phyloP scores from a whole-genome alignment of 1,140 invertebrate genomes.

The Condylostylus longicornis region DNA sequence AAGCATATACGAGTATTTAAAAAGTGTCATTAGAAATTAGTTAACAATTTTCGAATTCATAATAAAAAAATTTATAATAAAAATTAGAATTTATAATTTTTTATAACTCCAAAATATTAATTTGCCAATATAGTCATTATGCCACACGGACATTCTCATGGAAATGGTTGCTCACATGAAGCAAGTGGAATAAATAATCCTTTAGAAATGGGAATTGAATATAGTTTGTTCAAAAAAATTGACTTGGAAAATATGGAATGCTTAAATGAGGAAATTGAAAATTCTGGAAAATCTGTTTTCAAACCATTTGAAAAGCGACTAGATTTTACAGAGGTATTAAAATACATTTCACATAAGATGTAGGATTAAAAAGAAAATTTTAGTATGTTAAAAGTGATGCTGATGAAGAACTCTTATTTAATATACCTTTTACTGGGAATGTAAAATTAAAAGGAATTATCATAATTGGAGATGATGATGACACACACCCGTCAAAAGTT shows the following conservation, averaged over 20 bases:
- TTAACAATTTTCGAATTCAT: no score
- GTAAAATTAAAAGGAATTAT: conserved; percentile 90
- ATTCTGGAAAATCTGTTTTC: conserved; percentile 74
- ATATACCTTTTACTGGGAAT: conserved; percentile 90
- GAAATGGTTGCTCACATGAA: conserved; percentile 20
- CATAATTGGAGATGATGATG: conserved; percentile 70
- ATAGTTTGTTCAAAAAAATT: conserved; percentile 80
- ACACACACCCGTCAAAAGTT: conserved; percentile 67
- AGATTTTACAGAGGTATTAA: conserved; percentile 35
- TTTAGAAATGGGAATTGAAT: conserved; percentile 65
- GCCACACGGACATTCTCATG: conserved; percentile 26
- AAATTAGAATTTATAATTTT: no score
- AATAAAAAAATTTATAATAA: no score
- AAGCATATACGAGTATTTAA: no score
- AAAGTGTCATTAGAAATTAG: no score
- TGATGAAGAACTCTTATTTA: conserved; percentile 87
- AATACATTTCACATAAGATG: not conserved
- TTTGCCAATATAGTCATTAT: no score
- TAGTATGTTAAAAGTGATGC: conserved; percentile 89
- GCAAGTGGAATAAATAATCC: conserved; percentile 37
- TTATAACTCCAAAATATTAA: no score
- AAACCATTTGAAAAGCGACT: conserved; percentile 82
- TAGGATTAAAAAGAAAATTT: conserved; percentile 12
- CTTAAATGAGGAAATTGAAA: conserved; percentile 75
- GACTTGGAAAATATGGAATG: conserved; percentile 78